Evolutionary conservation across 2,888 invertebrate species (phyloP).

Genomic region (Luperina testacea): DNA sequence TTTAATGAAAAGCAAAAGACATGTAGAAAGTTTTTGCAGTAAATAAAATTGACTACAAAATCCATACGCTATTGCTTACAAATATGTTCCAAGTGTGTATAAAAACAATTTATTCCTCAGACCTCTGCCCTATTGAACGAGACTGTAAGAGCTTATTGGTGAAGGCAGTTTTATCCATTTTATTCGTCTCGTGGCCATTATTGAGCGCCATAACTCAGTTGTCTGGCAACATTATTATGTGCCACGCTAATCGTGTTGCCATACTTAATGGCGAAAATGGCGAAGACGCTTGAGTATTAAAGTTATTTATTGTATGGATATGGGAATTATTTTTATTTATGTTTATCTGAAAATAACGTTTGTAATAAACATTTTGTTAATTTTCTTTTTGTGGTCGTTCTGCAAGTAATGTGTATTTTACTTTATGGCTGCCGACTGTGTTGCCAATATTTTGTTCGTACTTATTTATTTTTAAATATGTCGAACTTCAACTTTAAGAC

Average conservation of each 20-base stretch:
- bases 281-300: constrained; percentile 61
- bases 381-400: constrained; percentile 45
- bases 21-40: neutral
- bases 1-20: neutral
- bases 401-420: neutral
- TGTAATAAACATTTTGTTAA: constrained; percentile 37
- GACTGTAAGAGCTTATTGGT: constrained; percentile 53
- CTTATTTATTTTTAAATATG: neutral
- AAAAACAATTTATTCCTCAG: constrained; percentile 46
- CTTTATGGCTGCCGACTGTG: neutral
- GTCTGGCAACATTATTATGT: constrained; percentile 75
- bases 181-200: constrained; percentile 70
- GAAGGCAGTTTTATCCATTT: constrained; percentile 62
- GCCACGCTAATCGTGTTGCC: constrained; percentile 74
- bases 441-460: neutral
- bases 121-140: constrained; percentile 44
- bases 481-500: neutral
- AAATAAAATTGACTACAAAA: neutral
- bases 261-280: constrained; percentile 73
- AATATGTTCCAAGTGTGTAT: constrained; percentile 30
- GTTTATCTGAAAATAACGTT: constrained; percentile 38
- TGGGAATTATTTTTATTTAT: constrained; percentile 46
- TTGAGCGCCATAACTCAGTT: constrained; percentile 69
- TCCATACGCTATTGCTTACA: neutral
- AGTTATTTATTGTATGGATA: constrained; percentile 52